These are phyloP conservation scores for Falco punctatus DNA, from an alignment of 2,113 vertebrate genomes.

Conservation along the genomic window DNA sequence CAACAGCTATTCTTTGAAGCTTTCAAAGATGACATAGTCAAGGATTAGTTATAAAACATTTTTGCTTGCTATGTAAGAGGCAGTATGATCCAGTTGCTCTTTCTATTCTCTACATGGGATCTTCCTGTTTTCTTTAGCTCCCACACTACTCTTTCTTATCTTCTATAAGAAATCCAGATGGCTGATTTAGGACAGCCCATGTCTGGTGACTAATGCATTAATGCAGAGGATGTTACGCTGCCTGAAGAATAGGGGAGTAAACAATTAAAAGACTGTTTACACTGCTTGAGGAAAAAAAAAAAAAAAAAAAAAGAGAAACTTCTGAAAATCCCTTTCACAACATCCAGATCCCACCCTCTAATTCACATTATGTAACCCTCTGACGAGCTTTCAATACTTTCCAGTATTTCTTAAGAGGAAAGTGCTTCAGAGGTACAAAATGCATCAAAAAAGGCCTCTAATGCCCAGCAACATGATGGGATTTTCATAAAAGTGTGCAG, in stretches of 20 bases:
- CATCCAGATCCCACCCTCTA: background rate
- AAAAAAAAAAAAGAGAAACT: background rate
- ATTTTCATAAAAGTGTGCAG: background rate
- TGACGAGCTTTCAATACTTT: background rate
- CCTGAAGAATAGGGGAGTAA: background rate
- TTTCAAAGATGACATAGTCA: background rate
- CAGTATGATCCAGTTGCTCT: background rate
- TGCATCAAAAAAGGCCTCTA: background rate
- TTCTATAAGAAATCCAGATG: slow-evolving; percentile 46
- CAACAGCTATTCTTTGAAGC: background rate
- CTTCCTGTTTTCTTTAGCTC: slow-evolving; percentile 62
- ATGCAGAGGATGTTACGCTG: slow-evolving; percentile 27
- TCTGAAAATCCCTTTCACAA: background rate
- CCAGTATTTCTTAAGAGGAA: background rate
- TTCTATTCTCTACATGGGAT: background rate
- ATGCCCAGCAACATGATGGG: background rate
- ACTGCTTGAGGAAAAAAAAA: background rate
- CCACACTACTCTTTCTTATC: slow-evolving; percentile 24
- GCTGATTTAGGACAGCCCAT: background rate
- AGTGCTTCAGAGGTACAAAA: background rate
- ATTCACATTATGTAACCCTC: background rate
- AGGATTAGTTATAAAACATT: background rate
- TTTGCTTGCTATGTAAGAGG: background rate
- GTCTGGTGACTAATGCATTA: slow-evolving; percentile 17
- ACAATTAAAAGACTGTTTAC: slow-evolving; percentile 17